Evolutionary conservation across 2,113 vertebrate genomes (phyloP).

Genomic region (Antechinus stuartii): DNA sequence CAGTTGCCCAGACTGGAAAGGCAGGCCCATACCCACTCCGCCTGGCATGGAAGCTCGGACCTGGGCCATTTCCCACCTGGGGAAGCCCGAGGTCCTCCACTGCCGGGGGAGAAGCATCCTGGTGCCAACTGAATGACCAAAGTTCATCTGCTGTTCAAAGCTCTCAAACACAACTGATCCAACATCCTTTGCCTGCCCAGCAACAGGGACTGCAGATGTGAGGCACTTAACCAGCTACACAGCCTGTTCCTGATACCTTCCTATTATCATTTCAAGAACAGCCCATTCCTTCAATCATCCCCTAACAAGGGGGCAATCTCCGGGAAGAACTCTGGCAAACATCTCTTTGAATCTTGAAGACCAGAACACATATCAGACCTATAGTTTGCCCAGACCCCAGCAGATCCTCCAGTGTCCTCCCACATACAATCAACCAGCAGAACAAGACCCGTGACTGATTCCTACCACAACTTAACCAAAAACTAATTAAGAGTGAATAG

Average conservation of each 20-base stretch:
- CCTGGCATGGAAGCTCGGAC: neutral
- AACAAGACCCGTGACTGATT: constrained; percentile 31
- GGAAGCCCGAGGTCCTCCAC: neutral
- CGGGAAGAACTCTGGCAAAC: constrained; percentile 42
- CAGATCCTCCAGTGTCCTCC: constrained; percentile 54
- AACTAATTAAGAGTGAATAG: constrained; percentile 41
- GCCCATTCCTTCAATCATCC: constrained; percentile 13
- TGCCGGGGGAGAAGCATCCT: neutral
- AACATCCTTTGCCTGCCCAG: neutral
- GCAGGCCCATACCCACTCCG: neutral
- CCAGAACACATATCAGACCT: constrained; percentile 61
- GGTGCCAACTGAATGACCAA: neutral
- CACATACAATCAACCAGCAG: neutral
- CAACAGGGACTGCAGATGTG: neutral
- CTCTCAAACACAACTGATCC: neutral
- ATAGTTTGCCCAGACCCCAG: constrained; percentile 52
- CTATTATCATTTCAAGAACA: neutral
- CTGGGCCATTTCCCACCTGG: neutral
- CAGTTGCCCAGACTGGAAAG: neutral
- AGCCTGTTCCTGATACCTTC: neutral
- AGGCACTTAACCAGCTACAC: neutral
- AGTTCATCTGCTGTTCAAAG: neutral
- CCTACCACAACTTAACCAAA: constrained; percentile 51
- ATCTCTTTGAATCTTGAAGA: constrained; percentile 36
- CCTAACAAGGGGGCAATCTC: constrained; percentile 1